A percentile compares a stretch with the other conserved stretches of the same genome.
These are phyloP conservation scores for Drosophila testacea DNA, from an alignment of 2,888 invertebrate genomes.

Conservation along the genomic window DNA sequence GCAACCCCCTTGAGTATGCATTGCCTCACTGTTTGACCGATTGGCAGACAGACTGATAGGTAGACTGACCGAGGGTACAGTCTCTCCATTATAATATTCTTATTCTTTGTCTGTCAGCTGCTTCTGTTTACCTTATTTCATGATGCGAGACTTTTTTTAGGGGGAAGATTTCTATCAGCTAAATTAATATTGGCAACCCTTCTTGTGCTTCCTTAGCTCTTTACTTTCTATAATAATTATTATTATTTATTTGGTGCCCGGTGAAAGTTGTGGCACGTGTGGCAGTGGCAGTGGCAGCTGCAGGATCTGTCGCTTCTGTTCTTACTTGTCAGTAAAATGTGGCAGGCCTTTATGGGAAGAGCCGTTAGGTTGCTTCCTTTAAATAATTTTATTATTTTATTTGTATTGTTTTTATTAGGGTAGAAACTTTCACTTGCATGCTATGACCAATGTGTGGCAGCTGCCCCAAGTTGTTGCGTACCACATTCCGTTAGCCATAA, in stretches of 20 bases:
- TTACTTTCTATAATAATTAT: no score
- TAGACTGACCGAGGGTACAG: background rate
- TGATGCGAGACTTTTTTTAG: constrained; percentile 7
- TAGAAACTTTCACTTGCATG: constrained; percentile 48
- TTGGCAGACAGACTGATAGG: background rate
- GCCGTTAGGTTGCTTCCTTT: constrained; percentile 50
- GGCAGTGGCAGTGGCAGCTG: constrained; percentile 19
- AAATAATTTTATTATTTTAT: background rate
- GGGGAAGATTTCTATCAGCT: constrained; percentile 73
- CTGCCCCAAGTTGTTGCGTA: constrained; percentile 33
- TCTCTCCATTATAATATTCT: constrained; percentile 14
- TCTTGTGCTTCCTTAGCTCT: constrained; percentile 6
- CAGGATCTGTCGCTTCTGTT: constrained; percentile 10
- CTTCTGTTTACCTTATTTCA: constrained; percentile 43
- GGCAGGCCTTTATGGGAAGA: constrained; percentile 31
- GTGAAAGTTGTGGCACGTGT: constrained; percentile 61
- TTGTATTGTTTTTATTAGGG: constrained; percentile 6
- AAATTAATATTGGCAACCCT: constrained; percentile 59
- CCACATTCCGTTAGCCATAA: constrained; percentile 67
- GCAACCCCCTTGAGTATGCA: background rate
- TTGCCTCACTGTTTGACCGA: background rate
- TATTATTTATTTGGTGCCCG: constrained; percentile 5
- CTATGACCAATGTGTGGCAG: constrained; percentile 12
- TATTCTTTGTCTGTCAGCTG: constrained; percentile 41
- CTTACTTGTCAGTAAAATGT: constrained; percentile 31